phyloP scores from a whole-genome alignment of 1,140 invertebrate species.

The Drosophila nannoptera region DNA sequence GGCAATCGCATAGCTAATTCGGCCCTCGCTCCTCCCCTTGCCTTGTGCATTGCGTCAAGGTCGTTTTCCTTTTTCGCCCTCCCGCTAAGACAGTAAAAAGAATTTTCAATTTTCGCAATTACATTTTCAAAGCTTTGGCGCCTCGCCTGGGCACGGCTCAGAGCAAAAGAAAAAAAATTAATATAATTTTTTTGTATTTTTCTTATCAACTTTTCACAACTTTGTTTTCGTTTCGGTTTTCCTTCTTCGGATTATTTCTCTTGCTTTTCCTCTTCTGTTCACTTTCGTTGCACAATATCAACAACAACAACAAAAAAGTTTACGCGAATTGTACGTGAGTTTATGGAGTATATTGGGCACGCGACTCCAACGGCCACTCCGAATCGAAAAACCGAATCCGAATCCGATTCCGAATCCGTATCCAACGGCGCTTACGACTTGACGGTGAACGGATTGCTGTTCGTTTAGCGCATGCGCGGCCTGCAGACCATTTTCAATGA shows the following conservation, averaged over 20 bases:
- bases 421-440: conserved; percentile 11
- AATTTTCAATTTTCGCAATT: conserved; percentile 48
- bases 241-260: not conserved
- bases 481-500: conserved; percentile 75
- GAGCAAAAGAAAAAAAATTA: not conserved
- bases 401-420: conserved; percentile 7
- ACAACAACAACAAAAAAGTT: conserved; percentile 35
- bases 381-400: conserved; percentile 1
- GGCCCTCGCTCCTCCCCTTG: no score
- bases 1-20: no score
- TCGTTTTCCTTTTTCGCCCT: no score
- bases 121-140: conserved; percentile 55
- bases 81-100: no score
- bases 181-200: not conserved
- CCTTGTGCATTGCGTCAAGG: conserved; percentile 36
- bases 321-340: conserved; percentile 34
- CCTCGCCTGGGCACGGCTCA: conserved; percentile 10
- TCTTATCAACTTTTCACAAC: conserved; percentile 34
- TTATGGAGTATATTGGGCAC: conserved; percentile 17
- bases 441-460: conserved; percentile 30
- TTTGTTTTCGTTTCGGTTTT: conserved; percentile 5
- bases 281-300: conserved; percentile 38
- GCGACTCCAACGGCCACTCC: conserved; percentile 7
- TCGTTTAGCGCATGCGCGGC: conserved; percentile 62
- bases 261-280: conserved; percentile 13